Conservation (phyloP, 2,113 vertebrate genomes). For the Petrocephalus microphthalmus region DNA sequence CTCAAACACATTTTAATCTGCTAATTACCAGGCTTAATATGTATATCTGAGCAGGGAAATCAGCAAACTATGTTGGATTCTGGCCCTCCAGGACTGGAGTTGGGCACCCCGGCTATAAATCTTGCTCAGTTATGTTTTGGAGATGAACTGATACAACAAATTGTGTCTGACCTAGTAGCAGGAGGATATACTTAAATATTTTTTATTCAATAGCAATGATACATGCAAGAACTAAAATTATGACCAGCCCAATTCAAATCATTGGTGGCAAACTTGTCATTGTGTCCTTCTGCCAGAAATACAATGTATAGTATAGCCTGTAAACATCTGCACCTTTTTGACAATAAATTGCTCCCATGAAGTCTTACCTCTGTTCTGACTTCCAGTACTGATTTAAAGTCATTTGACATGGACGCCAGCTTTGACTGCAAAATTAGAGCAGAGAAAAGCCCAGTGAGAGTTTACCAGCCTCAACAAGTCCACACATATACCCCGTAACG, state of each 20-base stretch:
- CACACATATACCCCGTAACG: background rate
- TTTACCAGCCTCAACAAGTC: background rate
- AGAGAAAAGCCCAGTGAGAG: background rate
- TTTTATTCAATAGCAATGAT: background rate
- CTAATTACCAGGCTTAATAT: no score
- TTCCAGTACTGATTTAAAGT: conserved; percentile 89
- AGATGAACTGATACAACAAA: background rate
- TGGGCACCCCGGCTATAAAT: background rate
- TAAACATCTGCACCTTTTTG: background rate
- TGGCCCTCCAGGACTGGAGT: no score
- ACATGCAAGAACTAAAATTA: background rate
- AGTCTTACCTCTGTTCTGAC: conserved; percentile 82
- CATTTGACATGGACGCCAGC: conserved; percentile 86
- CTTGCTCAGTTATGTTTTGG: background rate
- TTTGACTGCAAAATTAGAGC: conserved; percentile 68
- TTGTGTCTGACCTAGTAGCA: background rate
- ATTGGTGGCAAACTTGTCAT: background rate
- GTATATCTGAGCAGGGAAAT: no score
- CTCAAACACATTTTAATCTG: no score
- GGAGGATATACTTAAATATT: background rate
- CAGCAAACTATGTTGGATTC: no score
- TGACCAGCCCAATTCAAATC: background rate
- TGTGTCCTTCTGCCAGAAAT: background rate
- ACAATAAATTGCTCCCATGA: background rate
- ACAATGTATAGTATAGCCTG: background rate